phyloP scores from a whole-genome alignment of 2,888 invertebrate species.

The Neoitamus cyanurus region DNA sequence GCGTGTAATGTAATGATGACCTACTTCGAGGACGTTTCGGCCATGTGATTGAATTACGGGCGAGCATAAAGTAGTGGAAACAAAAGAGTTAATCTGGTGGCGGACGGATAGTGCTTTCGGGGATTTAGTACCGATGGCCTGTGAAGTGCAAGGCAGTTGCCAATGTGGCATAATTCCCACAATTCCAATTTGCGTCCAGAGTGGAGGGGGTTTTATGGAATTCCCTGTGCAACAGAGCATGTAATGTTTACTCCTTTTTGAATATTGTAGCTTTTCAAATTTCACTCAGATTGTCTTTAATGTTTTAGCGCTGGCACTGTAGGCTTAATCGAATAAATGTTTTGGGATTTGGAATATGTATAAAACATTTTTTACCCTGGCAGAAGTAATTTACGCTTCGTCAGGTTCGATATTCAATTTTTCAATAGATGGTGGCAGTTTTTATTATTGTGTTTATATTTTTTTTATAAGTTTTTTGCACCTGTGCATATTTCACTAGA shows the following conservation, averaged over 20 bases:
- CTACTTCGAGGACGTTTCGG: neutral
- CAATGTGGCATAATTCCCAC: neutral
- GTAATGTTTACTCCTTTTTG: neutral
- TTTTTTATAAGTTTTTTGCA: neutral
- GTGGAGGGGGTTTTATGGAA: neutral
- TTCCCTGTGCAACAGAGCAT: neutral
- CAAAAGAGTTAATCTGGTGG: neutral
- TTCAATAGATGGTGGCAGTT: neutral
- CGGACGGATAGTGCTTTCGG: neutral
- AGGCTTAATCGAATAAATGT: too few species aligned
- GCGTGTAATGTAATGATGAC: neutral
- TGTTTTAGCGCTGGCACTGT: neutral
- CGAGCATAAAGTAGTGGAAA: neutral
- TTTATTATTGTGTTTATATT: neutral
- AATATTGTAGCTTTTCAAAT: neutral
- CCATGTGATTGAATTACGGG: conserved; percentile 7
- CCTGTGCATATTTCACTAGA: neutral
- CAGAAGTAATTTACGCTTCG: neutral
- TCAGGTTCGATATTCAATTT: neutral
- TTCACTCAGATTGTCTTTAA: neutral
- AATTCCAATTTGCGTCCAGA: neutral
- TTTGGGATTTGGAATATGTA: neutral
- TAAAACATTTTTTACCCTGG: neutral
- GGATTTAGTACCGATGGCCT: neutral
- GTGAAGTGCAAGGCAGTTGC: neutral